Evolutionary conservation across 2,888 invertebrate genomes (phyloP), one percentile per base, ranked within the genome.

Genomic region (Bombylius discolor): DNA sequence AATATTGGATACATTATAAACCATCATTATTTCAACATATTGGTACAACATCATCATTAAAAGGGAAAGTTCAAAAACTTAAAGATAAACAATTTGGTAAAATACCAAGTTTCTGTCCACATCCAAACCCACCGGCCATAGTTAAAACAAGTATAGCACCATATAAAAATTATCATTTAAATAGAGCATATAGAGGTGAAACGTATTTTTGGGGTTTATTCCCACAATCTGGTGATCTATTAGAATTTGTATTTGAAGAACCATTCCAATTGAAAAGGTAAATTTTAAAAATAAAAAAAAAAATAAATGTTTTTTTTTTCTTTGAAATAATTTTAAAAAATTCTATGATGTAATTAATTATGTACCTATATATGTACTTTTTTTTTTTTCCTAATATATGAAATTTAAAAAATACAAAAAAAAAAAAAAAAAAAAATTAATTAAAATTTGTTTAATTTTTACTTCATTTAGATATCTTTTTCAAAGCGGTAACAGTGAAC

Each of bases 21-120:
- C 88, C 90, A 0, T 91, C 95, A 0, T 77, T 98, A 2, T 98
- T 98, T 69, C 94, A 96, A 74, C 98, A 98, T 68, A 89, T 96
- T 59, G 97, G 97, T 5, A 84, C 89, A 31, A 92, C 92, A 68
- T 97, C 97, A 0, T 97, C 97, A 0, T 78, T 98, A 1, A 89
- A 87, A 71, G 97, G 97, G 56, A 98, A 98, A 79, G 89, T 95
- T 54, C 97, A 97, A 70, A 94, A 92, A 74, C 77, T 97, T 0
- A 93, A 94, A 89, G 93, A 94, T 70, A 84, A 87, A 64, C 88
- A 91, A 67, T 95, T 90, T 73, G 93, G 92, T 31, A 87, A 88
- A 67, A 79, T 88, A 49, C 83, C 84, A 9, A 76, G 87, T 44
- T 92, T 83, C 73, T 86, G 82, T 68, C 84, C 89, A 0, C 90